A percentile compares a stretch with the other conserved stretches of the same genome.
Evolutionary conservation across 37 sponge, comb jelly and placozoan species (phyloP).

Genomic region (Diacarnus erythraeanus): DNA sequence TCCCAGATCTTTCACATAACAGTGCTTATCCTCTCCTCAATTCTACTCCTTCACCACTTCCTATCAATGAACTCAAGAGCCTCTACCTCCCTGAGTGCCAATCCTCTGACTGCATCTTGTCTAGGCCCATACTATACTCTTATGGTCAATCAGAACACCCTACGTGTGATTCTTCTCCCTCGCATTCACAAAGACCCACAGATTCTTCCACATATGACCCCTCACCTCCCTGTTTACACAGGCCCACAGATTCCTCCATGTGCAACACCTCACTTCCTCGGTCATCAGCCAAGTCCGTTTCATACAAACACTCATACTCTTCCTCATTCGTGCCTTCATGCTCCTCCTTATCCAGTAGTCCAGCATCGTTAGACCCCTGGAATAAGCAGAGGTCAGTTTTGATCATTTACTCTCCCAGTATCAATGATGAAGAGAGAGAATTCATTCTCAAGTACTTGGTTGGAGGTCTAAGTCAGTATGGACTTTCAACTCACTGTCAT

Average conservation of each 20-base stretch:
- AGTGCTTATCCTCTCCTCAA: neutral
- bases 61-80: no score
- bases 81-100: no score
- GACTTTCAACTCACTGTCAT: neutral
- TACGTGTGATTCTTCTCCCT: no score
- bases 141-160: no score
- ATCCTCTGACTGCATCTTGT: no score
- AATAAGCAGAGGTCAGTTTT: neutral
- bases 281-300: neutral
- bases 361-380: neutral
- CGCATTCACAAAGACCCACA: no score
- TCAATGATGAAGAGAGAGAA: constrained; percentile 9
- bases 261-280: neutral
- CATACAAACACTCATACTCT: neutral
- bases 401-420: constrained; percentile 29
- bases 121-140: no score
- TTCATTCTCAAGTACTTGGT: constrained; percentile 14
- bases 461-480: constrained; percentile 2
- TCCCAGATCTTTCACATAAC: neutral
- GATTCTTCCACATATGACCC: no score
- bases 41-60: neutral
- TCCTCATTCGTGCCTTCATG: neutral
- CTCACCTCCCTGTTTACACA: no score
- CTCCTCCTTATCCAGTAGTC: neutral
- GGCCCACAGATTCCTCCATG: neutral